phyloP scores from a whole-genome alignment of 2,888 invertebrate species.

The Lasioglossum calceatum region DNA sequence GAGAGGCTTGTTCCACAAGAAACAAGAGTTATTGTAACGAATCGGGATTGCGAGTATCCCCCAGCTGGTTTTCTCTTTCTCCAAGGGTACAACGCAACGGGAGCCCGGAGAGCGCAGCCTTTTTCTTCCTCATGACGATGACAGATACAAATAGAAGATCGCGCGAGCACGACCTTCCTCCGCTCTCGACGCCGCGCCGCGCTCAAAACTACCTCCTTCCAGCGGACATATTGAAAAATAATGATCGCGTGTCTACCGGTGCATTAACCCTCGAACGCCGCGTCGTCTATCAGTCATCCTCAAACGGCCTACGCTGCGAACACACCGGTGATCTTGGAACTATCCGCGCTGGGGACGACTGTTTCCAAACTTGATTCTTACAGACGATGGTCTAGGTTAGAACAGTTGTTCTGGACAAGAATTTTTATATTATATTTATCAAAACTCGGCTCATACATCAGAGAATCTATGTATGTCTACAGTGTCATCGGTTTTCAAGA shows the following conservation, averaged over 20 bases:
- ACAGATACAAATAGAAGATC: slow-evolving; percentile 68
- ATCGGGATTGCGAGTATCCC: slow-evolving; percentile 63
- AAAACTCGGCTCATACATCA: neutral
- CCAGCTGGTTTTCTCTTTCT: slow-evolving; percentile 53
- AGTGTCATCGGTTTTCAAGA: neutral
- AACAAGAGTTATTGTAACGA: slow-evolving; percentile 68
- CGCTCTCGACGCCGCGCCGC: slow-evolving; percentile 16
- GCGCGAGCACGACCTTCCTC: slow-evolving; percentile 39
- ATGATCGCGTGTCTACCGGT: slow-evolving; percentile 29
- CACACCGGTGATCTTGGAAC: neutral
- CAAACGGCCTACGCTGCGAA: neutral
- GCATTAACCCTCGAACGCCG: slow-evolving; percentile 55
- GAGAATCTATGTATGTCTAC: neutral
- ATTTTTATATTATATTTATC: neutral
- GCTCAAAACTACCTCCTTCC: slow-evolving; percentile 38
- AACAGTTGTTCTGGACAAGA: neutral
- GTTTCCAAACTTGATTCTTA: neutral
- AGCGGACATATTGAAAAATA: slow-evolving; percentile 63
- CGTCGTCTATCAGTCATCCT: slow-evolving; percentile 13
- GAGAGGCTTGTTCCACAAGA: slow-evolving; percentile 52
- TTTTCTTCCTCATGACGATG: slow-evolving; percentile 61
- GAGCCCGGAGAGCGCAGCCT: slow-evolving; percentile 37
- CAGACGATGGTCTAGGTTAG: neutral
- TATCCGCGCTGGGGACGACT: neutral
- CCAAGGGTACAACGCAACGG: slow-evolving; percentile 49